These are phyloP conservation scores for Mylabris sibirica DNA, from an alignment of 2,888 invertebrate species.

Conservation along the genomic window DNA sequence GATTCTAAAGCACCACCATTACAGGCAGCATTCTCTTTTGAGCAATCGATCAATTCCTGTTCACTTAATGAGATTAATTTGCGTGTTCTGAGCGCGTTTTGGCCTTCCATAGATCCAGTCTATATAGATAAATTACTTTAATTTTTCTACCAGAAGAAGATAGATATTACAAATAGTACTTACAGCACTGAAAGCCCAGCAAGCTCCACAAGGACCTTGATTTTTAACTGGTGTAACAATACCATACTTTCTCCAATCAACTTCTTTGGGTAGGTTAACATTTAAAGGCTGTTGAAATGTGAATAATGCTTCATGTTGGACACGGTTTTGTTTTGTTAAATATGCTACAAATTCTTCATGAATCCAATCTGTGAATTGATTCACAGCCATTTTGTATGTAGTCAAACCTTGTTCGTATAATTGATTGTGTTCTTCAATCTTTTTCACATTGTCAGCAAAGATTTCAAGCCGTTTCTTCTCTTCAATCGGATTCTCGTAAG, in stretches of 20 bases:
- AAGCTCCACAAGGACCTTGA: neutral
- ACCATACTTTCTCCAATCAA: neutral
- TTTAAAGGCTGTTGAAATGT: neutral
- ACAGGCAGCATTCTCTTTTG: neutral
- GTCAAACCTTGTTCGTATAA: slow-evolving; percentile 31
- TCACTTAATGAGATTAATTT: too few species aligned
- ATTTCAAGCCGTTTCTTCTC: slow-evolving; percentile 2
- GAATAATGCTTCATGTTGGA: neutral
- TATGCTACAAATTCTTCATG: neutral
- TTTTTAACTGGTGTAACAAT: neutral
- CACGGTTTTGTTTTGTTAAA: neutral
- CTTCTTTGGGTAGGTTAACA: neutral
- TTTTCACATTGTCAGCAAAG: slow-evolving; percentile 32
- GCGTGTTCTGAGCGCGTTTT: neutral
- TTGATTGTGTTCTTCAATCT: slow-evolving; percentile 36
- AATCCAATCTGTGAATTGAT: slow-evolving; percentile 49
- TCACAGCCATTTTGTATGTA: slow-evolving; percentile 35
- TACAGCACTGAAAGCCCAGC: slow-evolving; percentile 7
- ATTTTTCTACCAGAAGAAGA: too few species aligned
- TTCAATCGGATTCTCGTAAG: neutral
- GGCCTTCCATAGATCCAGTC: neutral
- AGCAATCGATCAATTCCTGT: neutral
- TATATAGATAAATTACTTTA: neutral
- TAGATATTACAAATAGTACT: neutral
- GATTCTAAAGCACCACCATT: neutral